Evolutionary conservation across 2,113 vertebrate genomes (phyloP).

Genomic region (Nothocercus julius): DNA sequence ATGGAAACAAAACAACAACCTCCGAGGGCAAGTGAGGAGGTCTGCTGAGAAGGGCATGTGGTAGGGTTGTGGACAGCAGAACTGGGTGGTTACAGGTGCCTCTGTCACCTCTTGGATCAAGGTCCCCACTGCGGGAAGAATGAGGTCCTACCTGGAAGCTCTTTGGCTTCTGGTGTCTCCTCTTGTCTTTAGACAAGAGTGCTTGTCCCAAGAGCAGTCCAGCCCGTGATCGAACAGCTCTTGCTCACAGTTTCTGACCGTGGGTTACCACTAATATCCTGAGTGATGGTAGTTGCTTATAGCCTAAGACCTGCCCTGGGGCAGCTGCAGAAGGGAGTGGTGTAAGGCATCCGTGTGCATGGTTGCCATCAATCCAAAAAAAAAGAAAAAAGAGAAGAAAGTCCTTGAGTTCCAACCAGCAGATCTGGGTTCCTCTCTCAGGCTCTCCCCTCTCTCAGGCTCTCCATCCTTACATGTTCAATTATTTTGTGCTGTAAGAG

Average conservation of each 20-base stretch:
- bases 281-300: background rate
- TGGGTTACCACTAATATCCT: background rate
- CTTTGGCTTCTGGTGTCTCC: fast-evolving
- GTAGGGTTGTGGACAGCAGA: background rate
- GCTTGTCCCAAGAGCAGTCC: background rate
- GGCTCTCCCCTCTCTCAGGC: background rate
- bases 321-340: background rate
- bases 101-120: background rate
- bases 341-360: background rate
- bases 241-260: background rate
- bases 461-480: fast-evolving
- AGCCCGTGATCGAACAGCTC: background rate
- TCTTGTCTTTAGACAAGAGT: background rate
- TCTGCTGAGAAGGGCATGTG: background rate
- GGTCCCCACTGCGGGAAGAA: background rate
- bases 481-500: background rate
- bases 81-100: background rate
- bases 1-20: background rate
- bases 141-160: background rate
- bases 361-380: background rate
- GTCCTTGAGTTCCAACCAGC: background rate
- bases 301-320: fast-evolving
- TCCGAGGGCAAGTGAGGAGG: background rate
- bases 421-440: background rate
- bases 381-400: background rate